Evolutionary conservation across 2,113 vertebrate species (phyloP), one percentile per base, ranked within the genome.

Genomic region (Lucifuga dentata): DNA sequence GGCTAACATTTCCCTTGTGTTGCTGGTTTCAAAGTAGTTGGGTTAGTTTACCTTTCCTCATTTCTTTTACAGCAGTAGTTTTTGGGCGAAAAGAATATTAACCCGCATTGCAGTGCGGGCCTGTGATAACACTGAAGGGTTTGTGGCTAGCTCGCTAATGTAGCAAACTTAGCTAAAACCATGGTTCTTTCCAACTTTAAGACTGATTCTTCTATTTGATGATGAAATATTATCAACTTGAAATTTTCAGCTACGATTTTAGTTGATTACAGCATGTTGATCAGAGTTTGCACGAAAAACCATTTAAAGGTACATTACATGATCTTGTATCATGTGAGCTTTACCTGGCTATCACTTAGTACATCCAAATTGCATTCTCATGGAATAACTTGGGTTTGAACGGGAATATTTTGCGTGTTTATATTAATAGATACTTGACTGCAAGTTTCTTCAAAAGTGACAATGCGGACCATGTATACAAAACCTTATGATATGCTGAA

Each of bases 261-360:
- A 11, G 2, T 2, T 11, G 3, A 5, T 15, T 6, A 11, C 1
- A 1, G 1, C 12, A 6, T 59, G 43, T 45, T 20, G 11, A 1
- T 6, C 1, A 3, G 7, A 23, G 40, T 75, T 50, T 33, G 1
- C 10, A 26, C 3, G 2, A 23, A 2, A 2, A 17, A 2, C 0
- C 36, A 13, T 1, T 48, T 41, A 13, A 48, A 29, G n/a, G 2
- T 21, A 11, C 1, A 33, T 81, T 83, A 8, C 75, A 36, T 6
- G 33, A n/a, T 66, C 60, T 88, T 83, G 23, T 81, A 86, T 86
- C 73, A 88, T 76, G 52, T 66, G 17, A 33, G n/a, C 36, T 61
- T 43, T 33, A 75, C 68, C 58, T 78, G 69, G n/a, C 12, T 66
- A 38, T 33, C 45, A 41, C 24, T 50, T n/a, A n/a, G n/a, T n/a